phyloP scores from a whole-genome alignment of 2,888 invertebrate species.

The Artemia sinica region DNA sequence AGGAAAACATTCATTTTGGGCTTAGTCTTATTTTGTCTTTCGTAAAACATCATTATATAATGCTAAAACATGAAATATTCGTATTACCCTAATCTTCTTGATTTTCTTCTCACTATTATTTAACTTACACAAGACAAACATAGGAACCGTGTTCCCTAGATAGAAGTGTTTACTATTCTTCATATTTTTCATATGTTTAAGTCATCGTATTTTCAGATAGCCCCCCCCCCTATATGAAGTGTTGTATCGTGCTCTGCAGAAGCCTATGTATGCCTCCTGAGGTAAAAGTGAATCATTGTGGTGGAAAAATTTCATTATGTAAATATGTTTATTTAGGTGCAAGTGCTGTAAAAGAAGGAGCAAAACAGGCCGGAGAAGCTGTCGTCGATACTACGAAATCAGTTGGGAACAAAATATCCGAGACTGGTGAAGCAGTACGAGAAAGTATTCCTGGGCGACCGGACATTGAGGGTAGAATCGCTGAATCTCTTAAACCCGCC shows the following conservation, averaged over 20 bases:
- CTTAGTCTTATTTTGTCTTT: too few species aligned
- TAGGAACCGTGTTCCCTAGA: too few species aligned
- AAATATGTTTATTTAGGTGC: not conserved
- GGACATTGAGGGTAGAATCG: constrained; percentile 9
- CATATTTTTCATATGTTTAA: too few species aligned
- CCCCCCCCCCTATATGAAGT: too few species aligned
- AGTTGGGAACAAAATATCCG: not conserved
- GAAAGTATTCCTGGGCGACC: constrained; percentile 1
- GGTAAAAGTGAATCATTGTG: not conserved
- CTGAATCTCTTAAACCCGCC: not conserved
- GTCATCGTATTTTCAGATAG: too few species aligned
- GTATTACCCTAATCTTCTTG: too few species aligned
- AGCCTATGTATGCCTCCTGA: not conserved
- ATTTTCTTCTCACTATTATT: too few species aligned
- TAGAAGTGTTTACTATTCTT: too few species aligned
- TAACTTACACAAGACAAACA: too few species aligned
- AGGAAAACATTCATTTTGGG: too few species aligned
- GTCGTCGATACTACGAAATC: not conserved
- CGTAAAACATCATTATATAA: too few species aligned
- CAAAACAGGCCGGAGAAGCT: not conserved
- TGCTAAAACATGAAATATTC: too few species aligned
- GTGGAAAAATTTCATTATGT: not conserved
- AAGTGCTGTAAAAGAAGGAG: constrained; percentile 1
- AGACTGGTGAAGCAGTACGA: not conserved
- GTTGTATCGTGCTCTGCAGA: not conserved